Base-by-base conservation (phyloP, 2,797 vertebrate genomes). In the Coilia nasus region DNA sequence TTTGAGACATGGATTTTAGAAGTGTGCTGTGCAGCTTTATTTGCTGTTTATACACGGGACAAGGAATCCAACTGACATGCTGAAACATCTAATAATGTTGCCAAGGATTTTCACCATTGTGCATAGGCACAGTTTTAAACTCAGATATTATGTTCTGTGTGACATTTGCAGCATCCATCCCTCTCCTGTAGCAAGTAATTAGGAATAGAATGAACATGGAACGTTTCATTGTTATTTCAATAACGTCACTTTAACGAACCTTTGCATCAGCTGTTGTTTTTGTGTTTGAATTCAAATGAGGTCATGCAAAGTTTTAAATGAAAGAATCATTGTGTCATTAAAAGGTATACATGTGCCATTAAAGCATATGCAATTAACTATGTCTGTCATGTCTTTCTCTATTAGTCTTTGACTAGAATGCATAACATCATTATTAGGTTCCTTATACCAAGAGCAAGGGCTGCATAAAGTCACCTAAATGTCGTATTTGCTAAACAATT, bases 61-160 rank as follows among this genome's bases (percentile, higher is more conserved):
- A 31, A 64, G 17, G 21, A 4, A 64, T 64, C 62, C 12, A 75
- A 14, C 5, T 75, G 67, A 19, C 19, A 75, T 75, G 67, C 67
- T 78, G 31, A 17, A 78, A 44, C 31, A 78, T 44, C 6, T 44
- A 19, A 78, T 44, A 31, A 78, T 44, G 6, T 78, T 78, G 71
- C 71, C 71, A 78, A 78, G 71, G 71, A 78, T 35, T 35, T 35
- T 41, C 12, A 75, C 31, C 71, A 78, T 35, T 44, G 71, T 35
- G 41, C 35, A 62, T 10, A 6, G 1, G 35, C 71, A 41, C 35
- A 78, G 44, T 78, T 78, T 78, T 17, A 41, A 78, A 10, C 23
- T 35, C 28, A 35, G 28, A 35, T 75, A 64, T 25, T 71, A 31
- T 12, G 64, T 67, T 31, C 10, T 67, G 60, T 25, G 3, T 28